Evolutionary conservation across 2,888 invertebrate species (phyloP).

Genomic region (Thereva nobilitata): DNA sequence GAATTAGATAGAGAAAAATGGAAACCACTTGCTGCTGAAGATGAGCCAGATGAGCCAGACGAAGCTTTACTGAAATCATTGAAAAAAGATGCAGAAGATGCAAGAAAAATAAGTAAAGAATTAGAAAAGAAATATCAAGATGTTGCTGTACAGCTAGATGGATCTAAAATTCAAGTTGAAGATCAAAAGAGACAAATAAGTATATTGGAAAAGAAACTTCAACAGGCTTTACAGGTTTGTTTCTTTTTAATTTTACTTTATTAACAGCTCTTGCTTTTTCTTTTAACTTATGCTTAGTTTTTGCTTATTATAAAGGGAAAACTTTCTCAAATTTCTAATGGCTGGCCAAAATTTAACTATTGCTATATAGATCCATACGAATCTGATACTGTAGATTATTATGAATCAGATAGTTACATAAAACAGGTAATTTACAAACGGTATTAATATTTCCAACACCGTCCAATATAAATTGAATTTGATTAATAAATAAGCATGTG

Average conservation of each 20-base stretch:
- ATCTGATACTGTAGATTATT: too few species aligned
- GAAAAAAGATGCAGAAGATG: slow-evolving; percentile 74
- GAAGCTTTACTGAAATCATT: slow-evolving; percentile 70
- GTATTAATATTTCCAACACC: too few species aligned
- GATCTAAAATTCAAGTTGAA: slow-evolving; percentile 74
- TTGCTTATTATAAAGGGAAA: too few species aligned
- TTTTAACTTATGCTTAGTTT: neutral
- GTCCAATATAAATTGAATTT: too few species aligned
- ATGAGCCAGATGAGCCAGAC: slow-evolving; percentile 60
- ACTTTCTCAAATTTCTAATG: too few species aligned
- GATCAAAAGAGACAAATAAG: slow-evolving; percentile 76
- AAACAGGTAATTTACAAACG: too few species aligned
- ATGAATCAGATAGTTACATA: too few species aligned
- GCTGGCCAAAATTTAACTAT: too few species aligned
- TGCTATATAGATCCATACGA: too few species aligned
- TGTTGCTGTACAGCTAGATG: slow-evolving; percentile 76
- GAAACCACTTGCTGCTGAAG: slow-evolving; percentile 58
- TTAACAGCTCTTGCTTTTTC: neutral
- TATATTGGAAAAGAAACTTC: slow-evolving; percentile 77
- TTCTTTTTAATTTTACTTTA: neutral
- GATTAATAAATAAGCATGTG: too few species aligned
- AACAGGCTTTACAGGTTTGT: slow-evolving; percentile 67
- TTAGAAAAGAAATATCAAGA: slow-evolving; percentile 78
- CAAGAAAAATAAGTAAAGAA: slow-evolving; percentile 77
- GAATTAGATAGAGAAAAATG: slow-evolving; percentile 74